Base-by-base conservation (phyloP, 2,113 vertebrate genomes). In the Chaetorhynchus papuensis region DNA sequence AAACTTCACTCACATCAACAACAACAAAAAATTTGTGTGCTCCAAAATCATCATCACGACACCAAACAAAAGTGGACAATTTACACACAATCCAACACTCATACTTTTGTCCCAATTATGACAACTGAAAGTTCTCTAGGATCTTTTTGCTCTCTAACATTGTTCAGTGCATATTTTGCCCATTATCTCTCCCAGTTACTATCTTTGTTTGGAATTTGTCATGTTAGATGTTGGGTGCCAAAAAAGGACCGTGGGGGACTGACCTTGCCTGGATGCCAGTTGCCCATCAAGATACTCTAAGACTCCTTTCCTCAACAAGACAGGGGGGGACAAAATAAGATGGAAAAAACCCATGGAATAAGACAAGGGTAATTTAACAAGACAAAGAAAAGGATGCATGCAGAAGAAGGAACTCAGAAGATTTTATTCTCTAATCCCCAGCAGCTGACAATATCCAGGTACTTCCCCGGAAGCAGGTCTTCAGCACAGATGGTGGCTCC, bases 111-210 rank as follows among this genome's bases (percentile, higher is more conserved):
- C 13, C 30, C 35, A 66, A 13, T 42, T 57, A 30, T 11, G 20
- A 26, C 16, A 66, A 20, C 10, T 50, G 20, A 31, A 76, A 22
- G 1, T 35, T 42, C 17, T 50, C 52, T 37, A 22, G 9, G 26
- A 42, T 50, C 26, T 50, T 76, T 35, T 42, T 0, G 0, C 11
- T 50, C 16, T 76, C 31, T 59, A 22, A 42, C 20, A 20, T 30
- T 66, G 7, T 31, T 59, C 52, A 42, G 21, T 50, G 13, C 1
- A 1, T 26, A 24, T 50, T 66, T 86, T 66, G 7, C 16, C 1
- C 2, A 42, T 57, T 31, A 17, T 4, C 20, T 50, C n/a, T 76
- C 21, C 13, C 44, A 42, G 1, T 57, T 42, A 26, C 13, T 49
- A 11, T 14, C 13, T 66, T 57, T 49, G 20, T 28, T 60, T 64